These are phyloP conservation scores for Oconnorella tubifera DNA, from an alignment of 2,888 invertebrate species.

Conservation along the genomic window DNA sequence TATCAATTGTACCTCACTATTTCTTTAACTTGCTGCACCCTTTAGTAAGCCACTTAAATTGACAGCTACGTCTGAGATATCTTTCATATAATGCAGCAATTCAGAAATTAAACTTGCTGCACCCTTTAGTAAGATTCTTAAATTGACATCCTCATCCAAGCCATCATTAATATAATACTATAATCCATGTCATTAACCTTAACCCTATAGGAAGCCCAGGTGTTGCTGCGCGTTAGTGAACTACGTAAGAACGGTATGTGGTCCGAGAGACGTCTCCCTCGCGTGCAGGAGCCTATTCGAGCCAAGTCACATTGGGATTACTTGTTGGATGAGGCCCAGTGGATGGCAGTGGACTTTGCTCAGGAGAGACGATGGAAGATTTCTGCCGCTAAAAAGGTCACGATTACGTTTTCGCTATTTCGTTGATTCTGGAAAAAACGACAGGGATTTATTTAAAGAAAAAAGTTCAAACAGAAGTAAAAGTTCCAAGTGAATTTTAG, in stretches of 20 bases:
- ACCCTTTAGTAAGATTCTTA: no score
- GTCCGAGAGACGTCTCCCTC: slow-evolving; percentile 71
- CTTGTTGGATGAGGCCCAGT: slow-evolving; percentile 22
- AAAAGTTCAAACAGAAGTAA: background rate
- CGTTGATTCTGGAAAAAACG: background rate
- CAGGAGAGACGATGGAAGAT: slow-evolving; percentile 25
- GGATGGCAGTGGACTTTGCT: slow-evolving; percentile 27
- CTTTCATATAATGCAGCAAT: no score
- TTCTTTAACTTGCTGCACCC: no score
- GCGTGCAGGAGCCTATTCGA: slow-evolving; percentile 16
- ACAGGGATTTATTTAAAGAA: background rate
- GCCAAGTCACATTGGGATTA: slow-evolving; percentile 20
- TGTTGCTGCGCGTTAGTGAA: slow-evolving; percentile 85
- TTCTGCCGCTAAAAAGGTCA: slow-evolving; percentile 9
- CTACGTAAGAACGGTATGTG: slow-evolving; percentile 89
- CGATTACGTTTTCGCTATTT: background rate
- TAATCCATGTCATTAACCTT: no score
- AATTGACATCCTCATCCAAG: no score
- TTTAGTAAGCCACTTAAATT: no score
- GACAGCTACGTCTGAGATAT: no score
- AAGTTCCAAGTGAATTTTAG: background rate
- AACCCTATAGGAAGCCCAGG: slow-evolving; percentile 62
- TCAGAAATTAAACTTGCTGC: no score
- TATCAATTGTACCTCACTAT: no score
- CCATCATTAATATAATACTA: no score